Base-by-base conservation (phyloP, 2,113 vertebrate genomes). In the Apus apus region DNA sequence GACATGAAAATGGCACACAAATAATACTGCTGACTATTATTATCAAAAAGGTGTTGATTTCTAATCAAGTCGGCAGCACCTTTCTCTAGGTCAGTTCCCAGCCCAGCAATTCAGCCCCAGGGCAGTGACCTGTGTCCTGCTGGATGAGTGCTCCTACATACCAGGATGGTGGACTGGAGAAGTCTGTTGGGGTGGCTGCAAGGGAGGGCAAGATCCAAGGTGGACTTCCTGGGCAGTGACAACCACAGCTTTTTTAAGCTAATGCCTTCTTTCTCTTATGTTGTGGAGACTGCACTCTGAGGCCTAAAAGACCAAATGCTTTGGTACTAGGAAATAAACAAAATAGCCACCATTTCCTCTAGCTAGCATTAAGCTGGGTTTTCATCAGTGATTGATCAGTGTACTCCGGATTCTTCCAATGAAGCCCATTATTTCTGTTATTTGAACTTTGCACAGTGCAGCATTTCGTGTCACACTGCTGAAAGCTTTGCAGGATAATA, bases 361-460 rank as follows among this genome's bases (percentile, higher is more conserved):
- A 40, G n/a, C 22, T 74, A 77, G 46, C 2, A 6, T 48, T 71
- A 32, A 78, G 87, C 29, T 87, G n/a, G 34, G 57, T 85, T 97
- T 96, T 87, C 62, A 65, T 75, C n/a, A 27, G 51, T 18, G 50
- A 88, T 8, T 13, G 76, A 93, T 70, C 56, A 85, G 25, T 16
- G 27, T 36, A 54, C 72, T 71, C 72, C 60, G 23, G 61, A 79
- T 94, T 89, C 82, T 79, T 88, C 93, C 77, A 80, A 82, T 82
- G 81, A 93, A 91, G 81, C 54, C 88, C 87, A 77, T 97, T 93
- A 89, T 87, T 78, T 90, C 87, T 96, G 75, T 92, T 54, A 75
- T 43, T 78, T 93, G 84, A 95, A 86, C 84, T 89, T 85, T 91
- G 88, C 67, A 62, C 68, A 67, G 54, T 48, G 40, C 62, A 95